Evolutionary conservation across 2,888 invertebrate species (phyloP).

Genomic region (Siphlonurus alternatus): DNA sequence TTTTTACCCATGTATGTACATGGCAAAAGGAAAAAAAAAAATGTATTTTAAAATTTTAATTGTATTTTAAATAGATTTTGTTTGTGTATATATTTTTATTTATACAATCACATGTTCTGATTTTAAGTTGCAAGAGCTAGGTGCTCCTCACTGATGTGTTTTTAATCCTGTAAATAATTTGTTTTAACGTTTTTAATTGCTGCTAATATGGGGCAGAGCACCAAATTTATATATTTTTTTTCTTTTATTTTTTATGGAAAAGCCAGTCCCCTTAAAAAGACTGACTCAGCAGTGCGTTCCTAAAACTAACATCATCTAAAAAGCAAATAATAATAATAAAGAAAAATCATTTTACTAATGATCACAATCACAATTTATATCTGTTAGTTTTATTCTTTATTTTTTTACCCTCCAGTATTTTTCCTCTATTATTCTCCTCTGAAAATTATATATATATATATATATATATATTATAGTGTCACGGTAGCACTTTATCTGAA

Average conservation of each 20-base stretch:
- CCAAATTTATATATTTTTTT: background rate
- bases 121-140: no score
- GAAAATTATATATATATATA: no score
- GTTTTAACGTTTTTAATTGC: background rate
- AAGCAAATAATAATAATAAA: background rate
- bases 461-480: no score
- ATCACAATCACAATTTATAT: background rate
- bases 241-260: no score
- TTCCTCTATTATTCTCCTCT: no score
- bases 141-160: background rate
- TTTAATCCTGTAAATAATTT: no score
- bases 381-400: no score
- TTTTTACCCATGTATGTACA: no score
- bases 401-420: no score
- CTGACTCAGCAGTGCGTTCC: background rate
- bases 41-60: background rate
- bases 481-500: no score
- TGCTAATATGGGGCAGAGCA: background rate
- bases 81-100: background rate
- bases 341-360: background rate
- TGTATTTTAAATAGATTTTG: background rate
- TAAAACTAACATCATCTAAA: background rate
- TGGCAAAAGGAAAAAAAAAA: no score
- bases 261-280: slow-evolving; percentile 3
- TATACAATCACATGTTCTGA: background rate